These are phyloP conservation scores for Anarrhichthys ocellatus DNA, from an alignment of 2,113 vertebrate genomes.

Conservation along the genomic window DNA sequence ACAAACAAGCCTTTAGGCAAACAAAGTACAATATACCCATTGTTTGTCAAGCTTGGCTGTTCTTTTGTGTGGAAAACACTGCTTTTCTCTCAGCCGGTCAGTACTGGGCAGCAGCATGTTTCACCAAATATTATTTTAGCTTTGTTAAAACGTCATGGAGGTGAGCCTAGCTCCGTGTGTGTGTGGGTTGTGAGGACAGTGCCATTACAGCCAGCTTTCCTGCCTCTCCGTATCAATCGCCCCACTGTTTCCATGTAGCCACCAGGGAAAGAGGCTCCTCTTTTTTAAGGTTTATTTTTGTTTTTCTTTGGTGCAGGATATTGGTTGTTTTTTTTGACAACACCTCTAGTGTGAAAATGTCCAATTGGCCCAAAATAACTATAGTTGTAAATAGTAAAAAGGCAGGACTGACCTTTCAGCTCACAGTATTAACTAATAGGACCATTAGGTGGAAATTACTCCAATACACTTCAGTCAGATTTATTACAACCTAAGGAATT, in stretches of 20 bases:
- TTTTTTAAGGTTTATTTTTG: constrained; percentile 38
- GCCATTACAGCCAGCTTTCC: constrained; percentile 79
- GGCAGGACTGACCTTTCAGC: background rate
- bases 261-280: constrained; percentile 40
- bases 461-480: background rate
- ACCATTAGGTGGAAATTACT: background rate
- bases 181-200: constrained; percentile 56
- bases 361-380: background rate
- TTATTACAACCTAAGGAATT: background rate
- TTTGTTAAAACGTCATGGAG: constrained; percentile 23
- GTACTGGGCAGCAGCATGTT: constrained; percentile 34
- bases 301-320: constrained; percentile 42
- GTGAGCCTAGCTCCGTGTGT: background rate
- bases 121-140: constrained; percentile 48
- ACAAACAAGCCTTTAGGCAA: background rate
- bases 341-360: constrained; percentile 9
- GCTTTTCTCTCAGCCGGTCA: constrained; percentile 29
- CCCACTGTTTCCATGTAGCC: constrained; percentile 33
- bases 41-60: constrained; percentile 16
- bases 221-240: constrained; percentile 54
- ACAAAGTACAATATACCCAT: constrained; percentile 9
- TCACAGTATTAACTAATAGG: background rate
- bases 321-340: constrained; percentile 14
- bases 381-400: background rate
- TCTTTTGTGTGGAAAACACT: background rate